phyloP scores from a whole-genome alignment of 2,888 invertebrate genomes.

The Leucania comma region DNA sequence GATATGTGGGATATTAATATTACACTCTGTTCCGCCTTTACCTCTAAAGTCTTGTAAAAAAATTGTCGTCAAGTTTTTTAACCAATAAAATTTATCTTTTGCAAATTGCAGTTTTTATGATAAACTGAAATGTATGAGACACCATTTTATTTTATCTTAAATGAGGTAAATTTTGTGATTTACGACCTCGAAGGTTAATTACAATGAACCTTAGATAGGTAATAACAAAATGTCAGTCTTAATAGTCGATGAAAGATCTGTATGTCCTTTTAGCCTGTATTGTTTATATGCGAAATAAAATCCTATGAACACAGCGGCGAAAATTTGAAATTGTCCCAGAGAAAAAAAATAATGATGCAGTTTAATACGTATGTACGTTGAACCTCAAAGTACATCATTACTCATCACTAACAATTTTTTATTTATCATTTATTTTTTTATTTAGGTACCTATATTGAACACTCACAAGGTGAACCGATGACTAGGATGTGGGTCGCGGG shows the following conservation, averaged over 20 bases:
- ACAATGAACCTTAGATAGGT: conserved; percentile 37
- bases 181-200: conserved; percentile 55
- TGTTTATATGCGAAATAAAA: conserved; percentile 34
- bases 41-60: background rate
- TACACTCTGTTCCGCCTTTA: too few relatives aligned
- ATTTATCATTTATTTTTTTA: too few relatives aligned
- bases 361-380: too few relatives aligned
- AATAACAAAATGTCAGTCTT: conserved; percentile 26
- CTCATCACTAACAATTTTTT: too few relatives aligned
- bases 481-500: too few relatives aligned
- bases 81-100: conserved; percentile 6
- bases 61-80: background rate
- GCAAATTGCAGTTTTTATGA: conserved; percentile 6
- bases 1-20: too few relatives aligned
- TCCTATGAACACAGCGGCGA: background rate
- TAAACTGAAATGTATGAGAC: conserved; percentile 6
- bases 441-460: too few relatives aligned
- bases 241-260: conserved; percentile 22
- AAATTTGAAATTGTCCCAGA: background rate
- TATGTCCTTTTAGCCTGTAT: conserved; percentile 25
- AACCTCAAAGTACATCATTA: too few relatives aligned
- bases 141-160: conserved; percentile 25
- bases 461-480: too few relatives aligned
- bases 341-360: too few relatives aligned
- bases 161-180: conserved; percentile 45